phyloP scores from a whole-genome alignment of 2,888 invertebrate genomes.

The Chaitophorus viminalis region DNA sequence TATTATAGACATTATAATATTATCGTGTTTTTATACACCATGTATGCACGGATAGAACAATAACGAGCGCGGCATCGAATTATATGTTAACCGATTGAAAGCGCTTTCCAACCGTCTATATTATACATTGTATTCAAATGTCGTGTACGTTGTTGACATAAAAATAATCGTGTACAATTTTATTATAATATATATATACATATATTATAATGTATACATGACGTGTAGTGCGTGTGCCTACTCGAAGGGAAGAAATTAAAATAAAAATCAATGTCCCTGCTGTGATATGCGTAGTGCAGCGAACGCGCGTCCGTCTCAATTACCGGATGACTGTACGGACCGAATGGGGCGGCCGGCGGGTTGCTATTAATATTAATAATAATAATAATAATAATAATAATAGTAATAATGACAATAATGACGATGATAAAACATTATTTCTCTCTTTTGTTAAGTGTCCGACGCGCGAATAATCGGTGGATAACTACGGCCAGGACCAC shows the following conservation, averaged over 20 bases:
- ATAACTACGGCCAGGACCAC: conserved; percentile 13
- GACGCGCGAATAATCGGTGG: conserved; percentile 49
- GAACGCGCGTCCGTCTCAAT: conserved; percentile 40
- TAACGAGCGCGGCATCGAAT: no score
- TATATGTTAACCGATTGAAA: neutral
- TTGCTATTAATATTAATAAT: conserved; percentile 26
- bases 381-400: conserved; percentile 13
- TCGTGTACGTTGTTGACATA: neutral
- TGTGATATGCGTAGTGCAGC: neutral
- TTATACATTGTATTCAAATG: neutral
- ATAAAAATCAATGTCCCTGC: conserved; percentile 13
- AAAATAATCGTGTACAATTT: neutral
- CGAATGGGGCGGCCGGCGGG: neutral
- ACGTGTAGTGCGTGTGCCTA: neutral
- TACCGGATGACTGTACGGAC: neutral
- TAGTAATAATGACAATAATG: conserved; percentile 6
- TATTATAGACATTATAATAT: no score
- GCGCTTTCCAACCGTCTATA: neutral
- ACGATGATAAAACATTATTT: conserved; percentile 20
- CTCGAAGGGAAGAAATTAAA: conserved; percentile 27
- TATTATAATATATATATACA: neutral
- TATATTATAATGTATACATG: neutral
- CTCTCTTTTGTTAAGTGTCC: conserved; percentile 49
- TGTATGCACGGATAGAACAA: no score
- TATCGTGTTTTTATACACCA: no score